Conservation (phyloP, 2,888 invertebrate species). For the Drosophila nigritarsus region DNA sequence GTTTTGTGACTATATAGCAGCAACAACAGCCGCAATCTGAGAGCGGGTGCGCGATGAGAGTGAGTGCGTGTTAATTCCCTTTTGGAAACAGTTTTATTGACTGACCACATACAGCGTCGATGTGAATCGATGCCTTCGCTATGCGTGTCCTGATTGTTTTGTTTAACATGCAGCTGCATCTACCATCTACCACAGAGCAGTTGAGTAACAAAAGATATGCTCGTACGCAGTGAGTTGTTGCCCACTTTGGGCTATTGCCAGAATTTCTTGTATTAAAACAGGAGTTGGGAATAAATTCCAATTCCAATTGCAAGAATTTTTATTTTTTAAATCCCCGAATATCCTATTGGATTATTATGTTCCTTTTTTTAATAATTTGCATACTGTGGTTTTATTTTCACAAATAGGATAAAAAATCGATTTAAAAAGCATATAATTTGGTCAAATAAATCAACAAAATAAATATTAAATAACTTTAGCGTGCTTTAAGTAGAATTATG, state of each 20-base stretch:
- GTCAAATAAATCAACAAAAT: background rate
- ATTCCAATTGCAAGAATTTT: background rate
- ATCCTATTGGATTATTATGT: background rate
- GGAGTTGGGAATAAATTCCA: background rate
- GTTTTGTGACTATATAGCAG: conserved; percentile 66
- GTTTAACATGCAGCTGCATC: conserved; percentile 54
- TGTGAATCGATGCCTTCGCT: conserved; percentile 47
- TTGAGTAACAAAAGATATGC: conserved; percentile 11
- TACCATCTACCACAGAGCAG: conserved; percentile 7
- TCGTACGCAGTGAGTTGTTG: conserved; percentile 14
- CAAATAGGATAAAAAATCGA: background rate
- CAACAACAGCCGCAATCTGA: conserved; percentile 33
- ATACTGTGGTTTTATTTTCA: too few relatives aligned
- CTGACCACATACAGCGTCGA: conserved; percentile 55
- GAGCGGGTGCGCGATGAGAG: conserved; percentile 5
- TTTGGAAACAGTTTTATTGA: conserved; percentile 75
- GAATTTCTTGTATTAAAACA: background rate
- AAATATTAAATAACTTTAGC: background rate
- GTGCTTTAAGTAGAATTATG: background rate
- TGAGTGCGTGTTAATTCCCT: conserved; percentile 74
- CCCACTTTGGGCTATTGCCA: conserved; percentile 17
- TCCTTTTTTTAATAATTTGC: background rate
- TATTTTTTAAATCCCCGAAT: background rate
- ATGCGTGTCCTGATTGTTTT: conserved; percentile 68
- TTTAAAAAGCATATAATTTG: background rate